Evolutionary conservation across 1,140 invertebrate species (phyloP).

Genomic region (Drosophila sproati): DNA sequence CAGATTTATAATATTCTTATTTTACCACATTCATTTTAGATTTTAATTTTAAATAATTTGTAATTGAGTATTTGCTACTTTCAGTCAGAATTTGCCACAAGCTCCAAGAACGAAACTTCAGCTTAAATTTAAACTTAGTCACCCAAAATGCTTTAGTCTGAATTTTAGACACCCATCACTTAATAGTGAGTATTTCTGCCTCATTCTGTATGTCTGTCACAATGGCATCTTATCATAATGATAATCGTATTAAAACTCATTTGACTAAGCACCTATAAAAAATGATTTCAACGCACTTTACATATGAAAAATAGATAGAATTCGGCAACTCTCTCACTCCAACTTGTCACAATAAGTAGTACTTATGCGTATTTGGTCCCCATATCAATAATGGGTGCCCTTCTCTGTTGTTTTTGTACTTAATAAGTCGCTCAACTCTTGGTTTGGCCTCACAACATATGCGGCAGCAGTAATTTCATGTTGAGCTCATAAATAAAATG

Average conservation of each 20-base stretch:
- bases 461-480: constrained; percentile 75
- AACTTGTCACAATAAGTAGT: constrained; percentile 42
- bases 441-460: constrained; percentile 53
- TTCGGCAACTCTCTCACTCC: constrained; percentile 15
- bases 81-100: no score
- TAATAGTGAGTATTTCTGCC: not conserved
- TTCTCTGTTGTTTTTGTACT: constrained; percentile 63
- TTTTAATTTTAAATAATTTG: no score
- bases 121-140: no score
- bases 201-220: not conserved
- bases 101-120: no score
- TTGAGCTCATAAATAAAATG: constrained; percentile 77
- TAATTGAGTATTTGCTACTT: no score
- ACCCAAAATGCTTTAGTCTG: no score
- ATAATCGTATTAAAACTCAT: constrained; percentile 14
- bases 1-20: no score
- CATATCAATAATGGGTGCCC: constrained; percentile 66
- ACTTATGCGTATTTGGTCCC: constrained; percentile 22
- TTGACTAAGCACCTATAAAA: constrained; percentile 37
- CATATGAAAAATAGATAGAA: constrained; percentile 38
- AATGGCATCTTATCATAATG: not conserved
- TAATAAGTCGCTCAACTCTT: constrained; percentile 64
- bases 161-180: no score
- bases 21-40: no score
- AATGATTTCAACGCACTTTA: constrained; percentile 26